Percentiles rank a stretch among this genome's conserved stretches.
phyloP scores from a whole-genome alignment of 2,888 invertebrate genomes.

The Metacarcinus magister region DNA sequence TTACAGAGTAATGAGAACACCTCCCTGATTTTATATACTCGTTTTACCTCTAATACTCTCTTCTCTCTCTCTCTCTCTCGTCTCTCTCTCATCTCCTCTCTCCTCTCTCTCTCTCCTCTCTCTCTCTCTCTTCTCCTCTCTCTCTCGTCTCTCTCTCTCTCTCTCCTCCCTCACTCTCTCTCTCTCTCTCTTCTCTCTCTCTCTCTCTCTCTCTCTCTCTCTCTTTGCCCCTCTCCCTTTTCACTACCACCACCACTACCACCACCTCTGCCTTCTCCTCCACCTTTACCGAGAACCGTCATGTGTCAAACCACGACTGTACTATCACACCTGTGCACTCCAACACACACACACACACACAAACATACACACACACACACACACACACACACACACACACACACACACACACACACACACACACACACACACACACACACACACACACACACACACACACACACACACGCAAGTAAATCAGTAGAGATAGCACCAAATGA shows the following conservation, averaged over 20 bases:
- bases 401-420: conserved; percentile 59
- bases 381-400: conserved; percentile 14
- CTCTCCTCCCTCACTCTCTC: neutral
- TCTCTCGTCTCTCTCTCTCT: conserved; percentile 13
- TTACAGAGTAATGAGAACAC: no score
- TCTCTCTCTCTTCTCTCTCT: neutral
- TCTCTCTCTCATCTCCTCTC: neutral
- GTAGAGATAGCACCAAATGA: neutral
- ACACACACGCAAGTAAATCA: conserved; percentile 14
- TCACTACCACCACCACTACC: no score
- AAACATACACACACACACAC: no score
- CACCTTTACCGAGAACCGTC: neutral
- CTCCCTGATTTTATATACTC: no score
- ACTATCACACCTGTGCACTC: neutral
- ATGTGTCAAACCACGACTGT: neutral
- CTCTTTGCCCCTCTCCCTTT: neutral
- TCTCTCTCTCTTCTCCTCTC: neutral
- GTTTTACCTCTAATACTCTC: neutral
- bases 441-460: conserved; percentile 50
- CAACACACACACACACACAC: no score
- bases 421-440: conserved; percentile 57
- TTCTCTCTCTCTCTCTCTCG: neutral
- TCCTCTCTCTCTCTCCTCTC: no score
- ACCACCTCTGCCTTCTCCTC: no score
- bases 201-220: neutral